Percentiles rank a stretch among this genome's conserved stretches.
phyloP scores from a whole-genome alignment of 2,113 vertebrate genomes.

The Dendrocopos noguchii region DNA sequence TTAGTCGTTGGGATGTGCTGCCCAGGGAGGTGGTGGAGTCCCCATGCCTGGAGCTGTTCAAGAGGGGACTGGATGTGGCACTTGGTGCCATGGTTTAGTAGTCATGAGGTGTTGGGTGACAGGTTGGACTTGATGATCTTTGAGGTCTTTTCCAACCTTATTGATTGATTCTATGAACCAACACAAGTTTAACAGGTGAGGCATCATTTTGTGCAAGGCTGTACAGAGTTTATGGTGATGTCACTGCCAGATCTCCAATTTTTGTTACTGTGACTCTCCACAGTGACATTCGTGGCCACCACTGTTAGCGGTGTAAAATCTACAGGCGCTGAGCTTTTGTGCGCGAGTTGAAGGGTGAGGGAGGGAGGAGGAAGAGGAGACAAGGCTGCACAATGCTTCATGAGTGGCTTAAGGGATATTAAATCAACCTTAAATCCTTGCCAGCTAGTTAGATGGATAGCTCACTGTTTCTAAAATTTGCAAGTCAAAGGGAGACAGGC shows the following conservation, averaged over 20 bases:
- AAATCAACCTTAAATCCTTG: slow-evolving; percentile 43
- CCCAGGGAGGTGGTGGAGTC: too few relatives aligned
- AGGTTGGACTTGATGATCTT: too few relatives aligned
- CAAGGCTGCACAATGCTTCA: neutral
- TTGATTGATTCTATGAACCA: neutral
- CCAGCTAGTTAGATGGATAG: neutral
- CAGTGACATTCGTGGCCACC: neutral
- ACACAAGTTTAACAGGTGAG: neutral
- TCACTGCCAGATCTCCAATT: neutral
- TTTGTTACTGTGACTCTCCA: neutral
- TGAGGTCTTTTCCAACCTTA: too few relatives aligned
- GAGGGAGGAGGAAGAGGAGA: neutral
- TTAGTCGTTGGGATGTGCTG: too few relatives aligned
- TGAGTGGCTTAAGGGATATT: slow-evolving; percentile 13
- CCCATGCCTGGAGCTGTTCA: too few relatives aligned
- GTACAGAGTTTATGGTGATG: neutral
- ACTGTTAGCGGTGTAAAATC: neutral
- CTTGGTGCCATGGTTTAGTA: too few relatives aligned
- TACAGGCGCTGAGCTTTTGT: neutral
- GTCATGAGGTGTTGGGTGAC: too few relatives aligned
- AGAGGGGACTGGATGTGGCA: too few relatives aligned
- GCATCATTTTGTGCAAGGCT: neutral
- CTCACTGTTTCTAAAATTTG: slow-evolving; percentile 48
- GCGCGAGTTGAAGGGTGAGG: neutral
- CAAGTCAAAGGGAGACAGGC: slow-evolving; percentile 39